Percentiles rank a stretch among this genome's conserved stretches.
These are phyloP conservation scores for Antheraea yamamai DNA, from an alignment of 2,888 invertebrate species.

Conservation along the genomic window DNA sequence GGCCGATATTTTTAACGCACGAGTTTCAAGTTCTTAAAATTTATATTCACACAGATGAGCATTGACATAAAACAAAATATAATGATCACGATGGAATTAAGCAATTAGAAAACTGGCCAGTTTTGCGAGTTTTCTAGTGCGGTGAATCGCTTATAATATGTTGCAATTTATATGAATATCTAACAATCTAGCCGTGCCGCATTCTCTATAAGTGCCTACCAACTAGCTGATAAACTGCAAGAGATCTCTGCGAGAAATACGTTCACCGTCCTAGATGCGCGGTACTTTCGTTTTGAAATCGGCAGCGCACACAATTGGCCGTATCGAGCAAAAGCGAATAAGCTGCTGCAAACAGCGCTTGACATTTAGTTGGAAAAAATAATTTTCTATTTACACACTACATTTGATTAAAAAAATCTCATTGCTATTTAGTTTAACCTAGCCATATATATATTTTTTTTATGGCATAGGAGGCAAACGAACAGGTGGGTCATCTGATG, in stretches of 20 bases:
- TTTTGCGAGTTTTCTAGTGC: slow-evolving; percentile 54
- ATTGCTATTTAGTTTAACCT: too few species aligned
- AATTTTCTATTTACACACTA: neutral
- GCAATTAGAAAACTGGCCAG: slow-evolving; percentile 62
- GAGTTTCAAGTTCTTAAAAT: neutral
- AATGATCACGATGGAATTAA: slow-evolving; percentile 44
- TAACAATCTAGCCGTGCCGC: slow-evolving; percentile 68
- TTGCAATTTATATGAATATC: slow-evolving; percentile 72
- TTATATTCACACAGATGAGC: neutral
- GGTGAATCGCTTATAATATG: slow-evolving; percentile 52
- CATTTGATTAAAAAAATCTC: too few species aligned
- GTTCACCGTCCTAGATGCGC: slow-evolving; percentile 82
- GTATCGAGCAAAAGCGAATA: slow-evolving; percentile 73
- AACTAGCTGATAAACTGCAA: slow-evolving; percentile 72
- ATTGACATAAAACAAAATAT: neutral
- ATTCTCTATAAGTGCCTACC: slow-evolving; percentile 64
- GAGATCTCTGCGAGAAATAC: slow-evolving; percentile 78
- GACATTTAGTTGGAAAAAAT: neutral
- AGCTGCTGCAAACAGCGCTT: slow-evolving; percentile 53
- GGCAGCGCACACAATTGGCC: slow-evolving; percentile 79
- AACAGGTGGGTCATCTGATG: too few species aligned
- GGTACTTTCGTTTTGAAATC: slow-evolving; percentile 83
- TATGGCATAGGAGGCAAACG: too few species aligned
- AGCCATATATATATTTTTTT: too few species aligned
- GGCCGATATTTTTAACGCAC: neutral